These are phyloP conservation scores for Gila robusta DNA, from an alignment of 2,797 vertebrate species.

Conservation along the genomic window DNA sequence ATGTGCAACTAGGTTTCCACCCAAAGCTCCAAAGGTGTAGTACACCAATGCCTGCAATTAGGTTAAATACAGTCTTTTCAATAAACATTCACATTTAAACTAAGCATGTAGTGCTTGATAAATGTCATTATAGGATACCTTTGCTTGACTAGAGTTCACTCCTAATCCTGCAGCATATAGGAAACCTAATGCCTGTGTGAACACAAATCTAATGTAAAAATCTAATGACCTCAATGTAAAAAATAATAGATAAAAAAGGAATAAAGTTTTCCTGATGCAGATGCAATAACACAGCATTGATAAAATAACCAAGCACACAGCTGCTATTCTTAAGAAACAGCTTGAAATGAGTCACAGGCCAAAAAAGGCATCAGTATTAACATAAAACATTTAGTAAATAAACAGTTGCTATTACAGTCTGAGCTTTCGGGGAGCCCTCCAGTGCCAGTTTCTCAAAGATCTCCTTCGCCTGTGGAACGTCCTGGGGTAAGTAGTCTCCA, in stretches of 20 bases:
- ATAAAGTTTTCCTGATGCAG: neutral
- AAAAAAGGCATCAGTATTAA: neutral
- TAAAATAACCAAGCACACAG: neutral
- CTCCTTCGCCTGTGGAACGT: conserved; percentile 86
- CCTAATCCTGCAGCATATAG: conserved; percentile 95
- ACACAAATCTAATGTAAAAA: too few relatives aligned
- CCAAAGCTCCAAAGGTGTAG: conserved; percentile 96
- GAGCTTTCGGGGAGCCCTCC: conserved; percentile 94
- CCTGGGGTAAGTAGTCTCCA: conserved; percentile 92
- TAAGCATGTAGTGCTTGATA: neutral
- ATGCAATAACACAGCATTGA: neutral
- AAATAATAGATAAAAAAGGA: neutral
- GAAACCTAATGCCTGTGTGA: conserved; percentile 92
- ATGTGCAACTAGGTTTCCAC: conserved; percentile 94
- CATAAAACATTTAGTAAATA: neutral
- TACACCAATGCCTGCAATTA: conserved; percentile 91
- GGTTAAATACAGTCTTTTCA: conserved; percentile 22
- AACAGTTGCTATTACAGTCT: conserved; percentile 81
- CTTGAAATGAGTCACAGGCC: neutral
- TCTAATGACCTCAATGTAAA: neutral
- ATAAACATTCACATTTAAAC: conserved; percentile 30
- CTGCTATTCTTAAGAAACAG: neutral
- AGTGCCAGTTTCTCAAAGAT: conserved; percentile 92
- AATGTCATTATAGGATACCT: conserved; percentile 80
- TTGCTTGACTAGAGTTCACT: conserved; percentile 98